Evolutionary conservation across 2,113 vertebrate genomes (phyloP).

Genomic region (Ciconia stormi): DNA sequence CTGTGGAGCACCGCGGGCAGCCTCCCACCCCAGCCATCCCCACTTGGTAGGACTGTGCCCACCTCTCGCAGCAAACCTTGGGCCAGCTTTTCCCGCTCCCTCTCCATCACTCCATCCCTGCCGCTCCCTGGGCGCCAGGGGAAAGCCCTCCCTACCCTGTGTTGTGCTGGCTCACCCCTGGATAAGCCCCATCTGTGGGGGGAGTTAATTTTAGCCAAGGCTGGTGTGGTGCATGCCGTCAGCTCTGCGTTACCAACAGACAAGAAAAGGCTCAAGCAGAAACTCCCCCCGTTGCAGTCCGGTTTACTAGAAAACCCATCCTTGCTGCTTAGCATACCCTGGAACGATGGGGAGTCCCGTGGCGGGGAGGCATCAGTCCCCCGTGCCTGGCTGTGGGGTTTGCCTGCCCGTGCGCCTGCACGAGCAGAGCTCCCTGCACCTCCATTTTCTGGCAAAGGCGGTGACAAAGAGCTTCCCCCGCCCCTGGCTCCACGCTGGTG

Average conservation of each 20-base stretch:
- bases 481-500: neutral
- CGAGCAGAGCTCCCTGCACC: neutral
- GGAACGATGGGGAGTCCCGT: rapidly evolving
- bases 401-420: neutral
- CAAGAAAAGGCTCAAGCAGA: neutral
- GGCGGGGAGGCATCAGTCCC: neutral
- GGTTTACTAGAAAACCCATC: neutral
- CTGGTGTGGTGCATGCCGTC: rapidly evolving
- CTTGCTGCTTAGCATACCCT: neutral
- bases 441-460: neutral
- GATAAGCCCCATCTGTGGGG: rapidly evolving
- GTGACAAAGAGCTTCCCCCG: neutral
- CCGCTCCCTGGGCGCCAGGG: neutral
- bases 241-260: neutral
- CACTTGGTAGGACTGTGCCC: neutral
- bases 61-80: neutral
- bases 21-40: neutral
- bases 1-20: neutral
- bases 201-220: neutral
- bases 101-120: neutral
- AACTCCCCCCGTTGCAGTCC: rapidly evolving
- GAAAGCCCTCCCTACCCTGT: neutral
- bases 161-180: neutral
- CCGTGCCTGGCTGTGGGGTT: rapidly evolving
- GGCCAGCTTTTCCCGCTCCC: neutral